Percentiles rank a stretch among this genome's conserved stretches.
Conservation (phyloP, 2,888 invertebrate genomes). For the Pilophorus perplexus region DNA sequence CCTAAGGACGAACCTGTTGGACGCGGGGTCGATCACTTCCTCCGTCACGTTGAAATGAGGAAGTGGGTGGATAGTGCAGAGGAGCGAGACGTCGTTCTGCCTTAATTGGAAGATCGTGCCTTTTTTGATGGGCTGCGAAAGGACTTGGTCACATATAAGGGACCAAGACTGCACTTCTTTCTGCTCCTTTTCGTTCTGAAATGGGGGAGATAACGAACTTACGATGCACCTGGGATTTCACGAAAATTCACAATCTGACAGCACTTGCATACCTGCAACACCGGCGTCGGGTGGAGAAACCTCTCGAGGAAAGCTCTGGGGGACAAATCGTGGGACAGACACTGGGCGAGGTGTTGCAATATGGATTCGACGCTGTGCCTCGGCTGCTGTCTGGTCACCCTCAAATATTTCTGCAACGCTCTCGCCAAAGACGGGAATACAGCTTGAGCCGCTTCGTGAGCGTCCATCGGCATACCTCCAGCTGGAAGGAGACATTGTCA, state of each 20-base stretch:
- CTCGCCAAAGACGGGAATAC: constrained; percentile 96
- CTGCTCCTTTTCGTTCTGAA: constrained; percentile 70
- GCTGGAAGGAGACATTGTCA: constrained; percentile 11
- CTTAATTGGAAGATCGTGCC: constrained; percentile 86
- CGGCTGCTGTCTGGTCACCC: constrained; percentile 94
- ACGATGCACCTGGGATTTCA: not conserved
- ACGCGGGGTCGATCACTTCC: constrained; percentile 93
- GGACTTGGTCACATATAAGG: constrained; percentile 84
- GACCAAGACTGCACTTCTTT: constrained; percentile 92
- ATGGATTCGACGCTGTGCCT: constrained; percentile 93
- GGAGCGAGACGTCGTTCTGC: constrained; percentile 87
- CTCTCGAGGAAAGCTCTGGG: constrained; percentile 94
- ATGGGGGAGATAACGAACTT: constrained; percentile 4
- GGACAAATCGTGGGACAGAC: constrained; percentile 88
- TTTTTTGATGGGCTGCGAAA: constrained; percentile 80
- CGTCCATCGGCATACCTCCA: constrained; percentile 63
- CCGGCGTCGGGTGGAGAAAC: constrained; percentile 81
- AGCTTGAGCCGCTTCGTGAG: constrained; percentile 94
- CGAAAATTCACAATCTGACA: not conserved
- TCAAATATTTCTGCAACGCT: constrained; percentile 91
- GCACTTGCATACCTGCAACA: constrained; percentile 60
- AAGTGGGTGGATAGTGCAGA: constrained; percentile 79
- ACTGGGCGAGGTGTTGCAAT: constrained; percentile 82
- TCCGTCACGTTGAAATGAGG: constrained; percentile 95
- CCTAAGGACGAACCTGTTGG: constrained; percentile 89